Evolutionary conservation across 30 jellyfish, hydroid and myxozoan species (phyloP).

Genomic region (Rhopilema esculentum): DNA sequence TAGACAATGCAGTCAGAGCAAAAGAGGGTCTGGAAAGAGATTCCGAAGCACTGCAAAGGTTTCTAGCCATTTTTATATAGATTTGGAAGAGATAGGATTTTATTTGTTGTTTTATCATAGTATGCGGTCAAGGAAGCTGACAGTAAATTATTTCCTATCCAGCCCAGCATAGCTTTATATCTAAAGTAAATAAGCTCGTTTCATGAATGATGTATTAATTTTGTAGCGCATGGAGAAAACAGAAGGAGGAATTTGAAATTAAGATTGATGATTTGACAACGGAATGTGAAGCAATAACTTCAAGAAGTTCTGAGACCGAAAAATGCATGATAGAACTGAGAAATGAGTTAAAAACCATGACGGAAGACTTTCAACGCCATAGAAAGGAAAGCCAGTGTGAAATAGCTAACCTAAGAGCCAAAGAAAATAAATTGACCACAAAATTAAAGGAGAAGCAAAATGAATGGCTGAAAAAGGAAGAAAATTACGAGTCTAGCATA

Average conservation of each 20-base stretch:
- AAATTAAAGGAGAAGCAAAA: slow-evolving; percentile 37
- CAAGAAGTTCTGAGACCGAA: not conserved
- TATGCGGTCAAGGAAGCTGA: slow-evolving; percentile 22
- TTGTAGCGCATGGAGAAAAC: slow-evolving; percentile 39
- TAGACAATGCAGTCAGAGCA: not conserved
- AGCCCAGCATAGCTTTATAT: too few species aligned
- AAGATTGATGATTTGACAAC: not conserved
- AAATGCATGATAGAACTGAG: not conserved
- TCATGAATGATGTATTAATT: not conserved
- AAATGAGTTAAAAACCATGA: not conserved
- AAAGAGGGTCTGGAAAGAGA: not conserved
- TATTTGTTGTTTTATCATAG: not conserved
- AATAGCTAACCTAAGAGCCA: slow-evolving; percentile 52
- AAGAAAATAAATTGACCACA: slow-evolving; percentile 44
- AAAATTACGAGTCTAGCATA: slow-evolving; percentile 61
- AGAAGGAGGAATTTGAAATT: slow-evolving; percentile 9
- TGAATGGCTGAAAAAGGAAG: slow-evolving; percentile 59
- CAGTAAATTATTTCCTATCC: too few species aligned
- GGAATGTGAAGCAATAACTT: slow-evolving; percentile 5
- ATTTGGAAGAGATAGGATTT: not conserved
- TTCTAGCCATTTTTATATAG: not conserved
- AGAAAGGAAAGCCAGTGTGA: slow-evolving; percentile 35
- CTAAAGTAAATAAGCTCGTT: too few species aligned
- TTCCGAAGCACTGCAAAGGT: not conserved
- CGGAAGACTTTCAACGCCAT: not conserved